Conservation (phyloP, 2,113 vertebrate species). For the Caracal caracal region DNA sequence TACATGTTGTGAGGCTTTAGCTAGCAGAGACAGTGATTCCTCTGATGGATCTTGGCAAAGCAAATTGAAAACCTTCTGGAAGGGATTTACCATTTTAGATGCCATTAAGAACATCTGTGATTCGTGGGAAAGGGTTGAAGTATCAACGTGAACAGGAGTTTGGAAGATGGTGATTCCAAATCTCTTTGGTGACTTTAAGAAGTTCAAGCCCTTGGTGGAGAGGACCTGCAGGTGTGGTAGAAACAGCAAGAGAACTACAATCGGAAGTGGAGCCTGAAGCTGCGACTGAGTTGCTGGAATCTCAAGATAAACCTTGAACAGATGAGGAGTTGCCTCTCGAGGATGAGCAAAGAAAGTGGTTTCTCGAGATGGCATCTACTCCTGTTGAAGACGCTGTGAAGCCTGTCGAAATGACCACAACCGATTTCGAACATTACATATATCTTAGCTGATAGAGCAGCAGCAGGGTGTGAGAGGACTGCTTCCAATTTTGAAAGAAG, state of each 20-base stretch:
- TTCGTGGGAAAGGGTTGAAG: not conserved
- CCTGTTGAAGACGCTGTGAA: not conserved
- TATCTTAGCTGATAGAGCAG: not conserved
- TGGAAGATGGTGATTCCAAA: not conserved
- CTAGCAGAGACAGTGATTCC: not conserved
- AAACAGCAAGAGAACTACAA: not conserved
- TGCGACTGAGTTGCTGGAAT: not conserved
- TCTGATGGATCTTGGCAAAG: not conserved
- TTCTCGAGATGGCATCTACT: not conserved
- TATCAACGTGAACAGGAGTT: not conserved
- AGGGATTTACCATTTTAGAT: not conserved
- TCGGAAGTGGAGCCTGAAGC: not conserved
- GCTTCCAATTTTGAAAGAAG: not conserved
- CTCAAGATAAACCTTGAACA: not conserved
- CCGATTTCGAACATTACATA: not conserved
- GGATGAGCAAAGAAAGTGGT: not conserved
- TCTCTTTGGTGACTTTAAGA: not conserved
- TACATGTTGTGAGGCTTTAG: not conserved
- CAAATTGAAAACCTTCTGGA: not conserved
- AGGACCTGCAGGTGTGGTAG: not conserved
- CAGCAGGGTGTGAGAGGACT: not conserved
- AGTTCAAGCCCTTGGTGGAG: not conserved
- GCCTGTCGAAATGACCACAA: not conserved
- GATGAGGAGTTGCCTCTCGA: not conserved
- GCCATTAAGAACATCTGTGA: not conserved